Conservation (phyloP, 2,888 invertebrate species). For the Diploptera punctata region DNA sequence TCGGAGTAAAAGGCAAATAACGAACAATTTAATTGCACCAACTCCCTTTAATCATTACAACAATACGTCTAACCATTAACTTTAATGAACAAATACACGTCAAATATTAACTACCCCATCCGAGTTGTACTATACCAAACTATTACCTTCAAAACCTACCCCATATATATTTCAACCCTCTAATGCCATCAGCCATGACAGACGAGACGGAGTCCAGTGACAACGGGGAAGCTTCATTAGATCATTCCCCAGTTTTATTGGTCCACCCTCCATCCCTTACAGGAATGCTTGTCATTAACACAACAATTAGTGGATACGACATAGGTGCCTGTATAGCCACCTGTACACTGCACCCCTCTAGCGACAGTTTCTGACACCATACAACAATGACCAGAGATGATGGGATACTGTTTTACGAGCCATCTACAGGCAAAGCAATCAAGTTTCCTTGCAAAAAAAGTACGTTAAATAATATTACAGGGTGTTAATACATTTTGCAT, state of each 20-base stretch:
- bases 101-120: slow-evolving; percentile 14
- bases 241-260: slow-evolving; percentile 24
- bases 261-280: slow-evolving; percentile 16
- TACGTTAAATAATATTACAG: neutral
- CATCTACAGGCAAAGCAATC: slow-evolving; percentile 30
- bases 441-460: slow-evolving; percentile 15
- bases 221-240: slow-evolving; percentile 20
- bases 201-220: slow-evolving; percentile 11
- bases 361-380: neutral
- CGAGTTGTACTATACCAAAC: neutral
- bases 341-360: slow-evolving; percentile 8
- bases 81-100: slow-evolving; percentile 14
- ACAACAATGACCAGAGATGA: neutral
- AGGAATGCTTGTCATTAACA: slow-evolving; percentile 20
- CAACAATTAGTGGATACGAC: slow-evolving; percentile 19
- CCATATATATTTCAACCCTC: neutral
- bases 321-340: slow-evolving; percentile 3
- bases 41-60: neutral
- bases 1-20: neutral
- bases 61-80: slow-evolving; percentile 1
- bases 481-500: too few species aligned
- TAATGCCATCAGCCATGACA: neutral
- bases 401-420: slow-evolving; percentile 7
- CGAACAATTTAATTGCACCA: neutral
- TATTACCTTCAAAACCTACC: slow-evolving; percentile 4